phyloP scores from a whole-genome alignment of 1,140 invertebrate species.

The Trachelipus rathkii region DNA sequence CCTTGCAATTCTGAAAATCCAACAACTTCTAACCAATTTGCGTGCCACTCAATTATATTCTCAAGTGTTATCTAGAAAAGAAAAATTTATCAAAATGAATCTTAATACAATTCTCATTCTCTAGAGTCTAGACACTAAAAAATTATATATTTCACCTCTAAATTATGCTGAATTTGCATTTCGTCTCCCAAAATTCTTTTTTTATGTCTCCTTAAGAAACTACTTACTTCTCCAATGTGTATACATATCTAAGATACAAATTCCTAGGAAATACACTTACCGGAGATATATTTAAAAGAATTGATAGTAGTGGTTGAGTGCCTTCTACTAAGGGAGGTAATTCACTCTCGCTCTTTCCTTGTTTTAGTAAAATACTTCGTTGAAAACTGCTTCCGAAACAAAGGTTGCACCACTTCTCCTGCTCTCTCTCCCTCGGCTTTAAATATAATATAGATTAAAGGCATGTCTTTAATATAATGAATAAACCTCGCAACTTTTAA shows the following conservation, averaged over 20 bases:
- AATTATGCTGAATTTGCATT: too few species aligned
- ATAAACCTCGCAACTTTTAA: too few species aligned
- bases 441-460: not conserved
- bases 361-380: not conserved
- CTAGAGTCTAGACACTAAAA: too few species aligned
- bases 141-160: too few species aligned
- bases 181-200: too few species aligned
- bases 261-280: not conserved
- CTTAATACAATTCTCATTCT: too few species aligned
- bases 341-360: not conserved
- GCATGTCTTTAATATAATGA: too few species aligned
- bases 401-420: not conserved
- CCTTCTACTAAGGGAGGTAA: not conserved
- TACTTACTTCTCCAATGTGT: too few species aligned
- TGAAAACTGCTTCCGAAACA: not conserved
- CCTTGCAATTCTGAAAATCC: conserved; percentile 53
- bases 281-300: not conserved
- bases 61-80: not conserved
- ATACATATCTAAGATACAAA: too few species aligned
- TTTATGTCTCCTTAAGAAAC: too few species aligned
- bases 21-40: not conserved
- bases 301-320: not conserved
- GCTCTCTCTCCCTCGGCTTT: not conserved
- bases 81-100: not conserved
- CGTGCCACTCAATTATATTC: not conserved